Evolutionary conservation across 1,140 invertebrate genomes (phyloP), one percentile per base, ranked within the genome.

Genomic region (Diabrotica undecimpunctata): DNA sequence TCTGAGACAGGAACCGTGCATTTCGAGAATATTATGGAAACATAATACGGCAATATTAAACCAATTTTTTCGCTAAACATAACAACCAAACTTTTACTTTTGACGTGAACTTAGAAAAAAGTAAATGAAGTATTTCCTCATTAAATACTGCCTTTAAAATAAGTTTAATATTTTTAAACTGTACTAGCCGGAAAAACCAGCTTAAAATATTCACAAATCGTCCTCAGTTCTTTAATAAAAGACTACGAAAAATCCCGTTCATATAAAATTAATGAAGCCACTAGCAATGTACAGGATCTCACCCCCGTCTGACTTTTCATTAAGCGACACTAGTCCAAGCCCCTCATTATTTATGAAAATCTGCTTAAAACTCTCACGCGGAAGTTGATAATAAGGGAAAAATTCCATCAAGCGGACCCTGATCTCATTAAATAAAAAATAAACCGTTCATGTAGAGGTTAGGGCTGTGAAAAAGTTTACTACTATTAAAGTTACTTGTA

Each of bases 281-380:
- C 10, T 37, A 57, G 37, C 35, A n/a, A 2, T 46, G n/a, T 46
- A 46, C n/a, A 46, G 41, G 41, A 46, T 46, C 41, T 46, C 41
- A 37, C 55, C 25, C 55, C 55, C 25, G 7, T 36, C 35, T 12
- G 25, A 37, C 55, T 57, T 57, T 57, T 57, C 55, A 57, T 57
- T 57, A 41, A 37, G 37, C 55, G 37, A 12, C 55, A 57, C 55
- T 57, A 57, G 35, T 57, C 37, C 25, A 12, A 12, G 38, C 35
- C 35, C 55, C 55, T 57, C 55, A 57, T 57, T 57, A 57, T 57
- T 57, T 57, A 57, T 57, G 35, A 57, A 57, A 57, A 57, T 37
- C 55, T 57, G 25, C 55, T 57, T 57, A 12, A 57, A 57, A 57
- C 10, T 57, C 55, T 37, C 35, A 37, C 36, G 55, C n/a, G 37